phyloP scores from a whole-genome alignment of 1,140 invertebrate species.

The Brachionus asplanchnoidis region DNA sequence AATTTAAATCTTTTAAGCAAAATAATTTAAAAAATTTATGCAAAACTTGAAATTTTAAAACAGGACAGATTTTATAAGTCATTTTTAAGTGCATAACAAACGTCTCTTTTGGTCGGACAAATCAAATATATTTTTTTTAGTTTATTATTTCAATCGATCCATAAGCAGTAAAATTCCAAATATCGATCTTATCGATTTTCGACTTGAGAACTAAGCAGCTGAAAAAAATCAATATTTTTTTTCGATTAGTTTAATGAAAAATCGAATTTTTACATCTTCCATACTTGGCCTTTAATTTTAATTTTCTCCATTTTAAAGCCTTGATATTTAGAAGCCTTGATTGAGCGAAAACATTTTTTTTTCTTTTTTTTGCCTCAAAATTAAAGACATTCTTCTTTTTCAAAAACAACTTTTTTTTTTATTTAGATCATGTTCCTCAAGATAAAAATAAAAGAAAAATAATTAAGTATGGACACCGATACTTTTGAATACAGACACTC shows the following conservation, averaged over 20 bases:
- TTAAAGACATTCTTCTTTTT: neutral
- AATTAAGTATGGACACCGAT: too few relatives aligned
- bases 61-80: neutral
- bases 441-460: too few relatives aligned
- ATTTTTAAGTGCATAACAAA: neutral
- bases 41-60: neutral
- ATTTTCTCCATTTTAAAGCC: neutral
- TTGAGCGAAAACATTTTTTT: neutral
- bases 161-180: neutral
- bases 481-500: too few relatives aligned
- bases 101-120: neutral
- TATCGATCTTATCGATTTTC: neutral
- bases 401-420: neutral
- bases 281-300: constrained; percentile 21
- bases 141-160: neutral
- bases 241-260: neutral
- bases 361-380: neutral
- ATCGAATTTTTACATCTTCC: neutral
- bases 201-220: neutral
- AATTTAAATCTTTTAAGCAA: neutral
- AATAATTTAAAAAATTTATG: neutral
- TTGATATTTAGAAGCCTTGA: neutral
- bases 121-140: neutral
- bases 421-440: neutral
- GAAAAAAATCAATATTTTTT: constrained; percentile 8